Evolutionary conservation across 2,888 invertebrate species (phyloP).

Genomic region (Aethes cnicana): DNA sequence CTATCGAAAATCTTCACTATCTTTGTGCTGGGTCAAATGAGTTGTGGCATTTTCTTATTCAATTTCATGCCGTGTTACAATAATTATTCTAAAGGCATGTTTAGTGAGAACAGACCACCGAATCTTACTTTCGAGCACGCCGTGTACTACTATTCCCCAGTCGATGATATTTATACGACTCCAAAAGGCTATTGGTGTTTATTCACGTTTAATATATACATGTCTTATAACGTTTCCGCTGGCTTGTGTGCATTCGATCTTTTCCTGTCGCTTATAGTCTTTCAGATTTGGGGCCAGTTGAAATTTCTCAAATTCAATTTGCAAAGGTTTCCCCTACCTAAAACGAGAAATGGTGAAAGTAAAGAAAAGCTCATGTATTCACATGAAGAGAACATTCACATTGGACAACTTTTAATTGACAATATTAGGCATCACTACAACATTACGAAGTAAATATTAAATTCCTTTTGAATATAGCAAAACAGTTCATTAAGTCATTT

Average conservation of each 20-base stretch:
- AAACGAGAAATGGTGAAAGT: not conserved
- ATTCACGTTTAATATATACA: not conserved
- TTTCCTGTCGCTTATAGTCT: not conserved
- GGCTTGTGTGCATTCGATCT: conserved; percentile 1
- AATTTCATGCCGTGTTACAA: conserved; percentile 1
- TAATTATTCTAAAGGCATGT: not conserved
- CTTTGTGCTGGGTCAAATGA: not conserved
- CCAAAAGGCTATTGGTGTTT: not conserved
- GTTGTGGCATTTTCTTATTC: not conserved
- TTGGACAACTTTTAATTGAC: not conserved
- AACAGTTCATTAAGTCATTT: no score
- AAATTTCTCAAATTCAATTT: conserved; percentile 6
- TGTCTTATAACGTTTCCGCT: not conserved
- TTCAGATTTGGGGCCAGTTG: conserved; percentile 8
- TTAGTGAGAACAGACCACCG: not conserved
- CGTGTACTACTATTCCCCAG: not conserved
- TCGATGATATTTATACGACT: not conserved
- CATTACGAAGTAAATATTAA: conserved; percentile 2
- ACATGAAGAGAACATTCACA: not conserved
- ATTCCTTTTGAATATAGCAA: no score
- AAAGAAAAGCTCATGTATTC: no score
- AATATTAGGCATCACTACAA: conserved; percentile 5
- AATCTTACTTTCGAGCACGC: conserved; percentile 6
- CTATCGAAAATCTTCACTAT: not conserved
- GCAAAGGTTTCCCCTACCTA: not conserved